Evolutionary conservation across 2,113 vertebrate species (phyloP).

Genomic region (Ptilonorhynchus violaceus): DNA sequence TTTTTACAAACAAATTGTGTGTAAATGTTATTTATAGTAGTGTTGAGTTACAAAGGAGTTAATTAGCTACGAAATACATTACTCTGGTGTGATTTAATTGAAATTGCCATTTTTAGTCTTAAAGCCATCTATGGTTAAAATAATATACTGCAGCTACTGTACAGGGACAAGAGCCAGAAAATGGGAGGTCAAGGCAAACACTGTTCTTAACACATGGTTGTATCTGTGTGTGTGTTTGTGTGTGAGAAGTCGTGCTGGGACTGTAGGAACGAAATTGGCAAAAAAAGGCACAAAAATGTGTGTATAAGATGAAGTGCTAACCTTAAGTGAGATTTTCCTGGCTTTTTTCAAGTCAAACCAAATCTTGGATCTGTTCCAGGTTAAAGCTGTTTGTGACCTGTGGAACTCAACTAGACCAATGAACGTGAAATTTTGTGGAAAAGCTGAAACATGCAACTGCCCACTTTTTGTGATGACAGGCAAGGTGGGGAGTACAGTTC

Average conservation of each 20-base stretch:
- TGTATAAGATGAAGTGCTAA: conserved; percentile 20
- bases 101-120: not conserved
- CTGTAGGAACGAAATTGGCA: conserved; percentile 17
- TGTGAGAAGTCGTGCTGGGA: not conserved
- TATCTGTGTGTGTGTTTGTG: not conserved
- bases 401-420: not conserved
- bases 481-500: not conserved
- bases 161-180: conserved; percentile 30
- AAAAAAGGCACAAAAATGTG: conserved; percentile 52
- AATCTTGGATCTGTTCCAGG: not conserved
- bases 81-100: not conserved
- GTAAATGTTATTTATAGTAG: not conserved
- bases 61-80: conserved; percentile 8
- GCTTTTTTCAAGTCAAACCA: not conserved
- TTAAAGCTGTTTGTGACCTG: not conserved
- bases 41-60: conserved; percentile 21
- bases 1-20: conserved; percentile 47
- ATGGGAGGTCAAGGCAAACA: conserved; percentile 52
- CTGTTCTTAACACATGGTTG: not conserved
- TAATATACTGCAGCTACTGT: not conserved
- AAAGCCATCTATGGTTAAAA: conserved; percentile 28
- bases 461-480: not conserved
- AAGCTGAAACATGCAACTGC: not conserved
- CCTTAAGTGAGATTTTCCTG: conserved; percentile 5
- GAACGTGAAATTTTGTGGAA: not conserved